Evolutionary conservation across 2,888 invertebrate species (phyloP), one percentile per base, ranked within the genome.

Genomic region (Leucania comma): DNA sequence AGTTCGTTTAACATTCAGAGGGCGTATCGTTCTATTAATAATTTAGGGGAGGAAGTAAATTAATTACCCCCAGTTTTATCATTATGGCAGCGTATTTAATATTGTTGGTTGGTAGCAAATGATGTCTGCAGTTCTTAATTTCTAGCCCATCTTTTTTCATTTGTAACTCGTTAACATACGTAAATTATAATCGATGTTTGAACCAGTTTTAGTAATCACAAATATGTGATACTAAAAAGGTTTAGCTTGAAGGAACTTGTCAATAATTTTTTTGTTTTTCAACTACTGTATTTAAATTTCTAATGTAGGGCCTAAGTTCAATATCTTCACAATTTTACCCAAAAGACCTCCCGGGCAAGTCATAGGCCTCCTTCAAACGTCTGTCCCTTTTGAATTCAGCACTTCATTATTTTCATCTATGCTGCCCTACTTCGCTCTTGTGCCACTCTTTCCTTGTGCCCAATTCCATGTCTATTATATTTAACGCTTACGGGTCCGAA

Each of bases 21-120:
- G 50, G 42, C 42, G 56, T 74, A 22, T 32, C 48, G 48, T 64
- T 64, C 24, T 73, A 56, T 42, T 35, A 50, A 54, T 74, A 73
- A 73, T 72, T 64, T 24, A 32, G 38, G 8, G 48, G n/a, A 50
- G 22, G 12, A 53, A 56, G 26, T 2, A 12, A 29, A 50, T 42
- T 32, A 50, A 73, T 50, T 64, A 26, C 29, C n/a, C 4, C 20
- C 42, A 59, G 17, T 69, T 59, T 17, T 51, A 22, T 53, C 1
- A 53, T 26, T 59, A 26, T 14, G 69, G 14, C 10, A 10, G 20
- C 26, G 5, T 29, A 9, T 32, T 61, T 46, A 72, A 38, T 54
- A 32, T 24, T 24, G 29, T 42, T 50, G 12, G 29, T 42, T 32
- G 5, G 3, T 50, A 53, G 29, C 20, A 38, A 32, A 38, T 17